Evolutionary conservation across 1,140 invertebrate species (phyloP), one percentile per base, ranked within the genome.

Genomic region (Aphidius gifuensis): DNA sequence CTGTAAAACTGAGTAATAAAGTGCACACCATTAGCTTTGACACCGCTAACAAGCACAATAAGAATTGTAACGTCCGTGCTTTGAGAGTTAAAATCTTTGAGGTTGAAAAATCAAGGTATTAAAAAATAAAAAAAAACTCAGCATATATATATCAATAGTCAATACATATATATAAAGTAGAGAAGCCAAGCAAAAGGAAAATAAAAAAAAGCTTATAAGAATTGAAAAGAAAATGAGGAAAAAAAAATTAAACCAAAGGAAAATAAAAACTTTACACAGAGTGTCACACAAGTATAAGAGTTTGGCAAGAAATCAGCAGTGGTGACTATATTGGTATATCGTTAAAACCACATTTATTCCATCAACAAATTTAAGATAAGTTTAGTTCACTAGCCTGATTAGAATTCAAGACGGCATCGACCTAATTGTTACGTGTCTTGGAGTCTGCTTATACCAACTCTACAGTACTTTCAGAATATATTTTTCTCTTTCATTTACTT

Each of bases 401-500:
- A 79, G 77, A 79, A 80, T 79, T 80, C 77, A 79, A 78, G 75
- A 77, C 77, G 78, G 78, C 78, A 71, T 21, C 78, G 75, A 78
- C 76, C 77, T 79, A 80, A 80, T 80, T 80, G 77, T 80, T 79
- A 77, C 76, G 73, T 74, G 75, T 71, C 66, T 74, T 68, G 23
- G 23, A 32, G 23, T 32, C 16, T 16, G 16, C 16, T 16, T 16
- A 16, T 16, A 16, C 16, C 16, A 16, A 16, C 16, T 16, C 16
- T 16, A 1, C 16, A 16, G 16, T 16, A 16, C 16, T 16, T 16
- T 16, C 16, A 16, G 16, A 16, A 16, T 0, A 16, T 16, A 16
- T 16, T 32, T 32, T 32, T 32, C 23, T 32, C 23, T 32, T 32
- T 32, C 23, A 16, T 16, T 16, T 16, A 16, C 16, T 16, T 16